These are phyloP conservation scores for Epicampocera succincta DNA, from an alignment of 2,888 invertebrate species.

Conservation along the genomic window DNA sequence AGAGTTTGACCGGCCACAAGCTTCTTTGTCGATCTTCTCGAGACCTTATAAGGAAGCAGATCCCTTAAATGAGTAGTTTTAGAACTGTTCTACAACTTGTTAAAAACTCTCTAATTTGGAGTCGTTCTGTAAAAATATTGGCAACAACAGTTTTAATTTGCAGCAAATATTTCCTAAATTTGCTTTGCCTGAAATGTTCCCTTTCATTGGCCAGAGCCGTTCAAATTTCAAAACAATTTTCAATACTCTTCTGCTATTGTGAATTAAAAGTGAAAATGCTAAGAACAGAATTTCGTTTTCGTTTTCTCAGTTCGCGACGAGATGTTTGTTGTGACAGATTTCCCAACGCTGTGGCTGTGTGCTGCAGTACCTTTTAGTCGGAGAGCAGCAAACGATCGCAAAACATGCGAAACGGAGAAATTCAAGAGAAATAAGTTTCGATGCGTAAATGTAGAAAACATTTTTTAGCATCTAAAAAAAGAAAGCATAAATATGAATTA, in stretches of 20 bases:
- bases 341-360: background rate
- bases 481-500: conserved; percentile 31
- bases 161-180: background rate
- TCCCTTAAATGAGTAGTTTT: too few relatives aligned
- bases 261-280: background rate
- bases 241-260: background rate
- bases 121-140: too few relatives aligned
- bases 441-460: conserved; percentile 7
- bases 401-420: conserved; percentile 47
- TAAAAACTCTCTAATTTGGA: too few relatives aligned
- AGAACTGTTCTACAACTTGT: too few relatives aligned
- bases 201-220: background rate
- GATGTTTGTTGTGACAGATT: conserved; percentile 18
- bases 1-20: too few relatives aligned
- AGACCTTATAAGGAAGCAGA: too few relatives aligned
- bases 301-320: conserved; percentile 42
- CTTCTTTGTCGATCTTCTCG: too few relatives aligned
- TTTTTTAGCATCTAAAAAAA: conserved; percentile 33
- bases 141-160: too few relatives aligned
- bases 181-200: background rate
- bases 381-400: conserved; percentile 52
- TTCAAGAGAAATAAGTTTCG: background rate
- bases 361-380: conserved; percentile 55
- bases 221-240: conserved; percentile 20
- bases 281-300: background rate